Conservation (phyloP, 2,113 vertebrate genomes). For the Nicator chloris region DNA sequence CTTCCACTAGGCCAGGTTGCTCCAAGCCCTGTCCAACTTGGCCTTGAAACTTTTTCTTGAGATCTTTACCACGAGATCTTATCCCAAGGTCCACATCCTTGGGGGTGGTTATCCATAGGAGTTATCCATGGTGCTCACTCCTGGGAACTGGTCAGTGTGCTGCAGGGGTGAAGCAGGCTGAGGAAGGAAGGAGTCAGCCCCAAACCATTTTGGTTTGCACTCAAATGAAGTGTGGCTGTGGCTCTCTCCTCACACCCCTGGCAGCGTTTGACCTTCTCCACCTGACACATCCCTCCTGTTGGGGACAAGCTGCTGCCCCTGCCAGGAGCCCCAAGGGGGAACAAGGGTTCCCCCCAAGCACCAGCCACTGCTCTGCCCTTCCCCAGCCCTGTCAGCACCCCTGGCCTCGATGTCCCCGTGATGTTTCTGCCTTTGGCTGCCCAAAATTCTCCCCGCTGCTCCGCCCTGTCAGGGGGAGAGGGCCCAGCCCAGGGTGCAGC, state of each 20-base stretch:
- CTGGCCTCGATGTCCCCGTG: fast-evolving
- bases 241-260: not conserved
- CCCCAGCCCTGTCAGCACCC: not conserved
- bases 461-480: fast-evolving
- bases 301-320: not conserved
- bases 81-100: not conserved
- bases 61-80: not conserved
- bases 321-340: not conserved
- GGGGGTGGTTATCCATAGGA: not conserved
- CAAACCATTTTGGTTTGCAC: not conserved
- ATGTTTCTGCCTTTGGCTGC: not conserved
- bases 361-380: not conserved
- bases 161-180: not conserved
- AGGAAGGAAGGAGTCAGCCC: not conserved
- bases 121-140: not conserved
- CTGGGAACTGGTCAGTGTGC: fast-evolving
- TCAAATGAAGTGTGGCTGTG: not conserved
- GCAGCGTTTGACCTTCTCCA: not conserved
- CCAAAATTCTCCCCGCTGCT: not conserved
- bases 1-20: not conserved
- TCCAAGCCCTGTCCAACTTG: fast-evolving
- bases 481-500: not conserved
- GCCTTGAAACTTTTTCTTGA: not conserved
- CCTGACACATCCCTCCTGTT: fast-evolving
- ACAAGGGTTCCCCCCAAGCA: too few relatives aligned